A percentile compares a stretch with the other conserved stretches of the same genome.
phyloP scores from a whole-genome alignment of 2,888 invertebrate species.

The Eristalis intricaria region DNA sequence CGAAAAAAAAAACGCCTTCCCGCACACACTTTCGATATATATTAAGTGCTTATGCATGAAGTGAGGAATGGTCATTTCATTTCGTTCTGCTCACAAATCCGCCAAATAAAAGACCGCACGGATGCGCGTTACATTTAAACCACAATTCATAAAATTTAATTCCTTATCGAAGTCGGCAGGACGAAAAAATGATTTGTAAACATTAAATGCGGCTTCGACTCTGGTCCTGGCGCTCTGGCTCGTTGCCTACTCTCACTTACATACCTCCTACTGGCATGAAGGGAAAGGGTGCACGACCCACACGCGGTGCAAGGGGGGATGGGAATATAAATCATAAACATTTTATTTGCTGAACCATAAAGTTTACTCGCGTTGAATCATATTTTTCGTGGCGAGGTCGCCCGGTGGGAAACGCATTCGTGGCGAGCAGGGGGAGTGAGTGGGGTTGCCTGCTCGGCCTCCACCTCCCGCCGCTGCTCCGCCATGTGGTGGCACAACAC shows the following conservation, averaged over 20 bases:
- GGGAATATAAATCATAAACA: conserved; percentile 57
- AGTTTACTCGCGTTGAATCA: conserved; percentile 52
- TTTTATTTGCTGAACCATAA: conserved; percentile 61
- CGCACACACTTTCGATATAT: neutral
- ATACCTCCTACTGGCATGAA: neutral
- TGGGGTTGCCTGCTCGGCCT: neutral
- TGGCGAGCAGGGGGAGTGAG: neutral
- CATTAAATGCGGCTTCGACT: conserved; percentile 30
- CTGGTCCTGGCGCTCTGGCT: conserved; percentile 1
- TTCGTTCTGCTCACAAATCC: conserved; percentile 1
- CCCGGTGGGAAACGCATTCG: neutral
- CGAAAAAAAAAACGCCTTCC: no score
- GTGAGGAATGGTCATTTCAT: conserved; percentile 3
- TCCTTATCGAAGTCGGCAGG: conserved; percentile 33
- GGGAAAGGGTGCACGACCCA: neutral
- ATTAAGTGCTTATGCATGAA: conserved; percentile 18
- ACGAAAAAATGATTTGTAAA: conserved; percentile 42
- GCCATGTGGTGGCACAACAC: neutral
- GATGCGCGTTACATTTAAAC: conserved; percentile 20
- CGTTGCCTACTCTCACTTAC: neutral
- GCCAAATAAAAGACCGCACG: conserved; percentile 5
- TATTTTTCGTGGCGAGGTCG: conserved; percentile 21
- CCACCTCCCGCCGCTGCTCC: neutral
- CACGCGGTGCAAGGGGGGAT: neutral
- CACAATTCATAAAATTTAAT: conserved; percentile 45